Base-by-base conservation (phyloP, 2,888 invertebrate species). In the Apamea sordens region DNA sequence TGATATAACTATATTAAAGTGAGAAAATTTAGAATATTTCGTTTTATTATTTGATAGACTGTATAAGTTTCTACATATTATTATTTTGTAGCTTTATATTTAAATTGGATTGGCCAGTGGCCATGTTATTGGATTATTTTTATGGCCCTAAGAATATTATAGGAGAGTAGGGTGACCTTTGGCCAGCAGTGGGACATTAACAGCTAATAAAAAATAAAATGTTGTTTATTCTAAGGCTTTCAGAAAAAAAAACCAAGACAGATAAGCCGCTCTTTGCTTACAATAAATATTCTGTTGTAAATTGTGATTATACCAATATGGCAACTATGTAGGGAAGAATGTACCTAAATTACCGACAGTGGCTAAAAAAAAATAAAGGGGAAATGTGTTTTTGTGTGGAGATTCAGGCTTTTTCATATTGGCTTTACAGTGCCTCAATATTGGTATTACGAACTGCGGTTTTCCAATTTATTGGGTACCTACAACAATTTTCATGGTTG, bases 61-160 rank as follows among this genome's bases (percentile, higher is more conserved):
- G 6, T 21, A n/a, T 32, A 32, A 28, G 32, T 11, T 73, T 24
- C 3, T 28, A 15, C 10, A 7, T 71, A 24, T 50, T 47, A 24
- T 63, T 75, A 41, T 41, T 41, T 69, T 28, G 13, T 69, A 15
- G 7, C 0, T 15, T 47, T 65, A 28, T 74, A 50, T 74, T 10
- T 24, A 67, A 44, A 80, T 80, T 74, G 59, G 15, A 7, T 36
- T 50, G 80, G 73, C 36, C 13, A 76, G n/a, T 44, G 73, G 65
- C 36, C 4, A 76, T 15, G 0, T 18, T 28, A 59, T n/a, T 71
- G 18, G 56, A 41, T 21, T 32, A 1, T 50, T 36, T 74, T 73
- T 21, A 32, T 47, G 1, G 0, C 32, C 4, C 0, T 2, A 44
- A 41, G 4, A 56, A 56, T 32, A 28, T 32, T 18, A 41, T 41